phyloP scores from a whole-genome alignment of 1,140 invertebrate species.

The Drosophila sechellia region DNA sequence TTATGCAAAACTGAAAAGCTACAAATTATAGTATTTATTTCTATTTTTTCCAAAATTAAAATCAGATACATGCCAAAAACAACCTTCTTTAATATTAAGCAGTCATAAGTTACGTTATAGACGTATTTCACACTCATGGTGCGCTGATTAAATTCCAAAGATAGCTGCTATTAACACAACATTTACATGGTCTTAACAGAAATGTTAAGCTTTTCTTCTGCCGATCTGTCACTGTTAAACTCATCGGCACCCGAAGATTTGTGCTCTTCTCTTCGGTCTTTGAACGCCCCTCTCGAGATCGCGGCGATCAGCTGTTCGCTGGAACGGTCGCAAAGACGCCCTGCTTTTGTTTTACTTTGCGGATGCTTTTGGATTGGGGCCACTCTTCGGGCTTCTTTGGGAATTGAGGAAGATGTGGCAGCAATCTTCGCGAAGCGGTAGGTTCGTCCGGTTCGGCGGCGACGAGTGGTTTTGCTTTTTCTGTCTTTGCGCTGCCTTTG shows the following conservation, averaged over 20 bases:
- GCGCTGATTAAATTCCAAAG: conserved; percentile 11
- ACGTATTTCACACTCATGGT: neutral
- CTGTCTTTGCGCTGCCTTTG: conserved; percentile 45
- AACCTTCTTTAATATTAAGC: neutral
- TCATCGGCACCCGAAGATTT: conserved; percentile 15
- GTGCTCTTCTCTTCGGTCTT: conserved; percentile 25
- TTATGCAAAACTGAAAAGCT: too few relatives aligned
- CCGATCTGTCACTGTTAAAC: conserved; percentile 14
- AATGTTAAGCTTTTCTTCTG: neutral
- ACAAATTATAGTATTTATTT: too few relatives aligned
- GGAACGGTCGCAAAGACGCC: conserved; percentile 63
- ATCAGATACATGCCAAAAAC: neutral
- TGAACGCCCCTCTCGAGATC: conserved; percentile 6
- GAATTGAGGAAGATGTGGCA: conserved; percentile 47
- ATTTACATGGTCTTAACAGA: conserved; percentile 23
- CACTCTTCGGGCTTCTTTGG: conserved; percentile 41
- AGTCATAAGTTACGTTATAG: neutral
- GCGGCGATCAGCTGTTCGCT: conserved; percentile 55
- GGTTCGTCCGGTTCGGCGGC: conserved; percentile 32
- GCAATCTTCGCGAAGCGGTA: conserved; percentile 58
- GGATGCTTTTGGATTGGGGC: conserved; percentile 35
- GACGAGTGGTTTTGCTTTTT: conserved; percentile 39
- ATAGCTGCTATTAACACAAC: neutral
- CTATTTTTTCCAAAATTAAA: neutral
- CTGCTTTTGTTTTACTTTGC: conserved; percentile 40